Evolutionary conservation across 2,888 invertebrate species (phyloP).

Genomic region (Spisula solida): DNA sequence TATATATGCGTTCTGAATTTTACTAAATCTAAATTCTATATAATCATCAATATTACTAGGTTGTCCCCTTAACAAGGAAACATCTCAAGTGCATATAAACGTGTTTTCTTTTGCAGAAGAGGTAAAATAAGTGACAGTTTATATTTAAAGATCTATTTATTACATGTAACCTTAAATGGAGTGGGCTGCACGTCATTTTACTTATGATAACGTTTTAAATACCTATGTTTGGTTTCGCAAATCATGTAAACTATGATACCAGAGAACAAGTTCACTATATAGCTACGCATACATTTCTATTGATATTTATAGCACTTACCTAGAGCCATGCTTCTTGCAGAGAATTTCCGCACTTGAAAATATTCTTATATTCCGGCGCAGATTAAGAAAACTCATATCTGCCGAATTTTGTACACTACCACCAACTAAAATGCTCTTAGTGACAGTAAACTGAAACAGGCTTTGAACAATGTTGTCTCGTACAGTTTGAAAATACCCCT

Average conservation of each 20-base stretch:
- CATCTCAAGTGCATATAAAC: background rate
- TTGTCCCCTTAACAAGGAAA: background rate
- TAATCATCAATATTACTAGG: no score
- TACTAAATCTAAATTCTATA: no score
- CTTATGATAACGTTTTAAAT: no score
- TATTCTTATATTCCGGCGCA: conserved; percentile 39
- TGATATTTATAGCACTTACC: conserved; percentile 21
- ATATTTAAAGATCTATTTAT: no score
- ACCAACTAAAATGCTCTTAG: background rate
- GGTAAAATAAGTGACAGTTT: no score
- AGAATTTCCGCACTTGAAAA: conserved; percentile 38
- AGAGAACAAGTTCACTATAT: no score
- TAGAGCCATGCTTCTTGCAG: conserved; percentile 13
- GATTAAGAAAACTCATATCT: conserved; percentile 41
- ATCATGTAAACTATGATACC: no score
- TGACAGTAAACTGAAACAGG: background rate
- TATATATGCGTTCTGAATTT: no score
- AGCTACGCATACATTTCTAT: no score
- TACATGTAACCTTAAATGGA: no score
- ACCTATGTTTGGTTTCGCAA: no score
- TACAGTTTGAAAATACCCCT: background rate
- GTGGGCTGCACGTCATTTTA: no score
- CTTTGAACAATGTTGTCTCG: background rate
- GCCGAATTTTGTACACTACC: conserved; percentile 5
- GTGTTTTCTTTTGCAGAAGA: background rate